Conservation (phyloP, 2,113 vertebrate genomes). For the Lepisosteus osseus region DNA sequence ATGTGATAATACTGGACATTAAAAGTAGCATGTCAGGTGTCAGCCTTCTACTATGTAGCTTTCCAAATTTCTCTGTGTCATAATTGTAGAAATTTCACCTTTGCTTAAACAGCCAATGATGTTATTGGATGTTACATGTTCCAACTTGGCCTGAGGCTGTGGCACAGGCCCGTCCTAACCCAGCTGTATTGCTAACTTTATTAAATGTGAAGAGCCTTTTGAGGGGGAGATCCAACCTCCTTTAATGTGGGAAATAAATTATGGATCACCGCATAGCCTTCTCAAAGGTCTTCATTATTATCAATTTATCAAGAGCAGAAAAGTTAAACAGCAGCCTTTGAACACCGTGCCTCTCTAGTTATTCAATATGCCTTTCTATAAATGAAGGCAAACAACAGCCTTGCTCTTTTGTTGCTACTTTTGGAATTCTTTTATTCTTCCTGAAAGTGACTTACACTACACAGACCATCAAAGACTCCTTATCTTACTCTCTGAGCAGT, state of each 20-base stretch:
- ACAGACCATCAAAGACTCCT: constrained; percentile 29
- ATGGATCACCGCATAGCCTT: constrained; percentile 14
- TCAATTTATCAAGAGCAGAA: constrained; percentile 29
- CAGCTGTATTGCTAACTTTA: background rate
- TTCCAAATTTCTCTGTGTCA: background rate
- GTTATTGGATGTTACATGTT: background rate
- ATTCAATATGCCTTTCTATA: constrained; percentile 20
- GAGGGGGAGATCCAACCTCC: constrained; percentile 3
- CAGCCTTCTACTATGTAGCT: background rate
- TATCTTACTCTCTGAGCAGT: constrained; percentile 21
- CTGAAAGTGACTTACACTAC: constrained; percentile 20
- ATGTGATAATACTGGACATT: too few relatives aligned
- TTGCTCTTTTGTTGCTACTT: constrained; percentile 22
- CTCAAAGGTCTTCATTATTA: constrained; percentile 23
- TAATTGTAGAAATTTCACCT: too few relatives aligned
- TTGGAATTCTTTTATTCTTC: constrained; percentile 26
- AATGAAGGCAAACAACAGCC: constrained; percentile 31
- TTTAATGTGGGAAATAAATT: constrained; percentile 13
- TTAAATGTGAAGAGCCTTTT: constrained; percentile 1
- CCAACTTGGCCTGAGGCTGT: background rate
- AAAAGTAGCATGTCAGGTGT: too few relatives aligned
- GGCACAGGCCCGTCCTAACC: background rate
- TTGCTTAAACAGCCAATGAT: background rate
- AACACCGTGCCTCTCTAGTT: constrained; percentile 18
- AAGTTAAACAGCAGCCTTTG: constrained; percentile 24